Evolutionary conservation across 2,113 vertebrate genomes (phyloP), one percentile per base, ranked within the genome.

Genomic region (Cnemophilus loriae): DNA sequence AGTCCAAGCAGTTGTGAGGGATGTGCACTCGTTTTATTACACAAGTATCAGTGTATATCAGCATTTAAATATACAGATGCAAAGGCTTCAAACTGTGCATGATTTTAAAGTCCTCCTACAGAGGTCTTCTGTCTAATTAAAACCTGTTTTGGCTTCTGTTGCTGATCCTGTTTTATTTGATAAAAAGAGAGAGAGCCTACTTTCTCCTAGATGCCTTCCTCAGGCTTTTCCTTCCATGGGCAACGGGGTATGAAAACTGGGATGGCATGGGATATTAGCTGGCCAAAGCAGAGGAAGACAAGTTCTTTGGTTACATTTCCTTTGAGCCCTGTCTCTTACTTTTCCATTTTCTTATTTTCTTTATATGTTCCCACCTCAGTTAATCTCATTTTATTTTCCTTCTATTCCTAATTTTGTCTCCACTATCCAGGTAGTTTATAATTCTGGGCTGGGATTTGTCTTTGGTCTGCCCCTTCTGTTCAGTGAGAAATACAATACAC

Each of bases 351-450:
- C 11, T 23, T 27, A 0, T 57, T 74, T 59, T 59, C 15, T 68
- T 37, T 39, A 2, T 0, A 0, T 41, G 37, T 73, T 84, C 12
- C 11, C 17, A 52, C 7, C 9, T 17, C 37, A 27, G 17, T 44
- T 44, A 42, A 30, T 84, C 39, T 73, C 1, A 24, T 73, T 82
- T 60, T 37, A 21, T 82, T 67, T 87, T 78, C 56, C 52, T 56
- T 21, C 33, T 61, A 13, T 59, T 91, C 59, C 27, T 81, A 10
- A 24, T 81, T 89, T 74, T 74, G 8, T 70, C 35, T 70, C 47
- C 10, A 2, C 26, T 91, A 1, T 33, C 46, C 39, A 63, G 13
- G 44, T 11, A 44, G 30, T 52, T 64, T 82, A 0, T 63, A 14
- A 12, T 35, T 87, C 37, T 71, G 35, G 69, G 35, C 39, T 71